phyloP scores from a whole-genome alignment of 2,888 invertebrate species.

The Nowickia ferox region DNA sequence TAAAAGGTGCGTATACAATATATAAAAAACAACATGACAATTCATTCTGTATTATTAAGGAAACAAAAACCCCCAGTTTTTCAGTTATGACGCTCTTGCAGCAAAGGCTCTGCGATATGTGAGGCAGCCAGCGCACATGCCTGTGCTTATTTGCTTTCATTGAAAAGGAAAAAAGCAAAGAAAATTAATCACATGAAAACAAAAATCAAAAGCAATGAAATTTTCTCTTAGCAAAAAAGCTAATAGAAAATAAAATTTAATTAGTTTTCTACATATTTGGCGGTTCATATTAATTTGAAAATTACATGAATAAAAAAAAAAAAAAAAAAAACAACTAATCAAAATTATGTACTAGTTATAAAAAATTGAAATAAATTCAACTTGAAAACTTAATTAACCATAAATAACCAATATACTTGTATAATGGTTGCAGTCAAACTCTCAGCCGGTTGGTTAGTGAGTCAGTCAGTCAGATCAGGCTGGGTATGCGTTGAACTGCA shows the following conservation, averaged over 20 bases:
- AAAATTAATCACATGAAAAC: not conserved
- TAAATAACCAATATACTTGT: slow-evolving; percentile 27
- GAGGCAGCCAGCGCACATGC: too few relatives aligned
- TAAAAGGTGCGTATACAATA: too few relatives aligned
- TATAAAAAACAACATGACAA: too few relatives aligned
- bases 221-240: slow-evolving; percentile 18
- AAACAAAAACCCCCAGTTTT: too few relatives aligned
- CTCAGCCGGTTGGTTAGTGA: slow-evolving; percentile 14
- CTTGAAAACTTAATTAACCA: slow-evolving; percentile 61
- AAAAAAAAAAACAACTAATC: slow-evolving; percentile 1
- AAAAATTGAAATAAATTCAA: slow-evolving; percentile 22
- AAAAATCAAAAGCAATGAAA: not conserved
- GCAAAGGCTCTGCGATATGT: too few relatives aligned
- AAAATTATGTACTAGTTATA: not conserved
- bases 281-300: slow-evolving; percentile 43
- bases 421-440: slow-evolving; percentile 1
- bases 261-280: slow-evolving; percentile 65
- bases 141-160: too few relatives aligned
- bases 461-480: slow-evolving; percentile 30
- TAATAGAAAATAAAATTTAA: slow-evolving; percentile 36
- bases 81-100: too few relatives aligned
- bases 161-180: not conserved
- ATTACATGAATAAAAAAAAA: not conserved
- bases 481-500: slow-evolving; percentile 59
- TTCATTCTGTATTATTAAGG: too few relatives aligned